Conservation (phyloP, 2,797 vertebrate species). For the Tachyglossus aculeatus region DNA sequence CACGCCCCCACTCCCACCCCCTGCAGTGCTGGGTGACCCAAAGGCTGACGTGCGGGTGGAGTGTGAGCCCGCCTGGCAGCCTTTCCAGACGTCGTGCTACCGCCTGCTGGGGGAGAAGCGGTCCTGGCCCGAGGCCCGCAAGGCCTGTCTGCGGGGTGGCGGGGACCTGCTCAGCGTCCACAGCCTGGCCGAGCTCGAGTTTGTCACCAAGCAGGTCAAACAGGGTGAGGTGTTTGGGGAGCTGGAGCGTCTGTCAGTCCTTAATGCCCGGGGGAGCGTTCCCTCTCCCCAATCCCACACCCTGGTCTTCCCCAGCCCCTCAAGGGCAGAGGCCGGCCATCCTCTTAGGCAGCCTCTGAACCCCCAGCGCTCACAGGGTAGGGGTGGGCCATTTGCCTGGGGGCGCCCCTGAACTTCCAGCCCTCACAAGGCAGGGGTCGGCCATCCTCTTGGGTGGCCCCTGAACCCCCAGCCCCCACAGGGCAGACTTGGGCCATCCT, state of each 20-base stretch:
- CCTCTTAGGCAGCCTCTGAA: neutral
- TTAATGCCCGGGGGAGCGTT: no score
- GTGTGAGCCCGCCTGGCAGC: constrained; percentile 92
- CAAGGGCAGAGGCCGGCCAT: neutral
- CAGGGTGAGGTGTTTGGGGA: constrained; percentile 75
- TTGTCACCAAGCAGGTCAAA: constrained; percentile 88
- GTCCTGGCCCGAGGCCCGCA: constrained; percentile 88
- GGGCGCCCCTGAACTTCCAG: no score
- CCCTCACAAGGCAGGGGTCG: no score
- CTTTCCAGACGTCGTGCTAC: constrained; percentile 94
- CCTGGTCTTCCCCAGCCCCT: neutral
- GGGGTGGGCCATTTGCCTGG: no score
- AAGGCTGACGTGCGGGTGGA: constrained; percentile 84
- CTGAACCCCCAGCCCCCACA: no score
- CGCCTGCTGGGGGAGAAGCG: constrained; percentile 85
- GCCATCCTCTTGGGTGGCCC: no score
- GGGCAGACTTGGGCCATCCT: no score
- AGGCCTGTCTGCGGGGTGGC: constrained; percentile 86
- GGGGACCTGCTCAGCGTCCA: constrained; percentile 94
- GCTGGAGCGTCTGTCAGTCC: no score
- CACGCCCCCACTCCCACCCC: neutral
- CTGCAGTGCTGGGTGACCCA: constrained; percentile 76
- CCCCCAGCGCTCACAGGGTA: no score
- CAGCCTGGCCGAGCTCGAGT: constrained; percentile 89
- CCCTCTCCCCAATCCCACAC: neutral